Evolutionary conservation across 2,888 invertebrate genomes (phyloP).

Genomic region (Phania funesta): DNA sequence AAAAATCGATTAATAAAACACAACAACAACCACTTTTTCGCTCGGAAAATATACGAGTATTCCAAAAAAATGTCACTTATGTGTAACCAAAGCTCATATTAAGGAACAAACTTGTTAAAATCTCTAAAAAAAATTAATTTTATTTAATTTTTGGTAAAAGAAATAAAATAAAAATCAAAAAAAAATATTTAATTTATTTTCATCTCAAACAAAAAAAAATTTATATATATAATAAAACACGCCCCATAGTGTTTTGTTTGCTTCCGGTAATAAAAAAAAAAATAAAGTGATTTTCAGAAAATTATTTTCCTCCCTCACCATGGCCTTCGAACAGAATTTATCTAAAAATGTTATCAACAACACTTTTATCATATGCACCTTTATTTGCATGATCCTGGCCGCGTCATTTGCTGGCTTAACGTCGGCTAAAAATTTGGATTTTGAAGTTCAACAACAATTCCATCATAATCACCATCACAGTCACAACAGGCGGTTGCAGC

Average conservation of each 20-base stretch:
- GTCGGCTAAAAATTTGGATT: conserved; percentile 58
- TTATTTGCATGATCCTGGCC: conserved; percentile 52
- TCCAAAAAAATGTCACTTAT: too few species aligned
- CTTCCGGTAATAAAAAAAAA: neutral
- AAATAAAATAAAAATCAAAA: neutral
- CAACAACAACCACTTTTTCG: too few species aligned
- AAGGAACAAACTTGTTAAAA: too few species aligned
- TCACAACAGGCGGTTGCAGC: conserved; percentile 73
- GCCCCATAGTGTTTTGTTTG: neutral
- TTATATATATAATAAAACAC: neutral
- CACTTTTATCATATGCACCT: conserved; percentile 20
- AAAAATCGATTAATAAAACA: too few species aligned
- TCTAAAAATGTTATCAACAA: neutral
- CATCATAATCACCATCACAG: conserved; percentile 70
- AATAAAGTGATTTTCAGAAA: neutral
- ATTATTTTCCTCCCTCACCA: neutral
- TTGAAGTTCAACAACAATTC: conserved; percentile 64
- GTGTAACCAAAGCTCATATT: too few species aligned
- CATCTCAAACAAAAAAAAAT: neutral
- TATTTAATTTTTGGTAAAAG: neutral
- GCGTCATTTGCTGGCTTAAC: conserved; percentile 22
- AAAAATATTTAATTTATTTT: neutral
- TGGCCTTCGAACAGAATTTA: conserved; percentile 54
- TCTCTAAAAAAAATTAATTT: too few species aligned
- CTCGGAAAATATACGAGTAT: too few species aligned